These are phyloP conservation scores for Latrodectus hesperus DNA, from an alignment of 2,888 invertebrate species.

Conservation along the genomic window DNA sequence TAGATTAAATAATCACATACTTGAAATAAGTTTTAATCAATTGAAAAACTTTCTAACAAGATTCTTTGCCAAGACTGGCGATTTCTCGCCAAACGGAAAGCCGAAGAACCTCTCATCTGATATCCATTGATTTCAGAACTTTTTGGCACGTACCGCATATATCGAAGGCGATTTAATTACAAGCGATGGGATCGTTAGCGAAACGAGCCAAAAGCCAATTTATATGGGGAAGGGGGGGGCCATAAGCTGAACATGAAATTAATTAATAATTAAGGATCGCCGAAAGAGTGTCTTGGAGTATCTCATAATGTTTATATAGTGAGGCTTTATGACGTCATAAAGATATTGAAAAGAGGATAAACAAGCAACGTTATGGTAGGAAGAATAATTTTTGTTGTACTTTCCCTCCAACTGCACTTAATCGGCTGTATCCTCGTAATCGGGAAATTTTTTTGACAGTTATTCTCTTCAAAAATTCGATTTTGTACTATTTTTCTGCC, in stretches of 20 bases:
- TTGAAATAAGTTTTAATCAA: too few relatives aligned
- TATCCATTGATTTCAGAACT: constrained; percentile 56
- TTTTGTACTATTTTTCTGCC: too few relatives aligned
- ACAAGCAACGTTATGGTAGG: constrained; percentile 28
- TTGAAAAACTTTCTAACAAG: too few relatives aligned
- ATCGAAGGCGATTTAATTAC: constrained; percentile 56
- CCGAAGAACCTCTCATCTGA: constrained; percentile 16
- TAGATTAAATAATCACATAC: too few relatives aligned
- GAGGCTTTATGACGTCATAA: constrained; percentile 66
- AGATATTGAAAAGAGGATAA: constrained; percentile 62
- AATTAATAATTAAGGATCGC: constrained; percentile 68
- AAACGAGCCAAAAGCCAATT: constrained; percentile 53
- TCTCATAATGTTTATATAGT: constrained; percentile 68
- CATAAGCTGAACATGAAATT: constrained; percentile 64
- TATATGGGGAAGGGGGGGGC: constrained; percentile 29
- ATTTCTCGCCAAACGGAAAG: constrained; percentile 31
- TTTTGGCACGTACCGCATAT: constrained; percentile 51
- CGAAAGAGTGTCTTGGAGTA: constrained; percentile 60
- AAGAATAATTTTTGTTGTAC: constrained; percentile 46
- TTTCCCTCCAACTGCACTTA: constrained; percentile 33
- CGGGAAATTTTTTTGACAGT: too few relatives aligned
- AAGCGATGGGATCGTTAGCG: constrained; percentile 56
- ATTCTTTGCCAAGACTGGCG: not conserved
- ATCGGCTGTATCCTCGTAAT: constrained; percentile 19
- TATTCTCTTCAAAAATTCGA: too few relatives aligned